phyloP scores from a whole-genome alignment of 2,113 vertebrate genomes.

The Sminthopsis crassicaudata region DNA sequence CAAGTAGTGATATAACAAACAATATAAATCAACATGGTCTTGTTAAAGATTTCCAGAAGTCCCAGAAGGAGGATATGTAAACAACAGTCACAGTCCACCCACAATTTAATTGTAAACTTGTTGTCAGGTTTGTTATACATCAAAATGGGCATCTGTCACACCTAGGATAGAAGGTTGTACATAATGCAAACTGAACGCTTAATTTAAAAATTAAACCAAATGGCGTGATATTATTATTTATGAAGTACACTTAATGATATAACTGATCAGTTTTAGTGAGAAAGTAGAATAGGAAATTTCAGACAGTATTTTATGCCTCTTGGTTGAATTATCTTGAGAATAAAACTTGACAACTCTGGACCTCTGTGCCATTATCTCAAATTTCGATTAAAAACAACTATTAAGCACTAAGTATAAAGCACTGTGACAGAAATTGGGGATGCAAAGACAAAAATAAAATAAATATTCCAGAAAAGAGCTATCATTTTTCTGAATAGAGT shows the following conservation, averaged over 20 bases:
- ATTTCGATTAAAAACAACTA: not conserved
- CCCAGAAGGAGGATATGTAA: no score
- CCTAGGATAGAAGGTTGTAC: not conserved
- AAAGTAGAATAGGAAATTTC: not conserved
- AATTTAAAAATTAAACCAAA: not conserved
- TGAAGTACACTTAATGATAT: not conserved
- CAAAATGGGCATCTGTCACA: not conserved
- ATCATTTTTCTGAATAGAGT: no score
- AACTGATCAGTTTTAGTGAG: not conserved
- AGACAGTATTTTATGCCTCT: not conserved
- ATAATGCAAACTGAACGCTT: not conserved
- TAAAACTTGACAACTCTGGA: not conserved
- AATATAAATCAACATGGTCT: no score
- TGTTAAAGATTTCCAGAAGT: no score
- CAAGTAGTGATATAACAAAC: no score
- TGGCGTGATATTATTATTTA: not conserved
- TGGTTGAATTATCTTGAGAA: not conserved
- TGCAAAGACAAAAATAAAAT: no score
- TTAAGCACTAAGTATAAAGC: not conserved
- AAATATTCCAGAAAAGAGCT: no score
- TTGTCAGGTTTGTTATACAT: rapidly evolving
- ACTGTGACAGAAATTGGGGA: no score
- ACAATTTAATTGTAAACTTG: not conserved
- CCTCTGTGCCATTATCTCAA: not conserved
- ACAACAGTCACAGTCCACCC: no score